Percentiles rank a stretch among this genome's conserved stretches.
phyloP scores from a whole-genome alignment of 35 echinoderm and acorn worm species.

The Anneissia japonica region DNA sequence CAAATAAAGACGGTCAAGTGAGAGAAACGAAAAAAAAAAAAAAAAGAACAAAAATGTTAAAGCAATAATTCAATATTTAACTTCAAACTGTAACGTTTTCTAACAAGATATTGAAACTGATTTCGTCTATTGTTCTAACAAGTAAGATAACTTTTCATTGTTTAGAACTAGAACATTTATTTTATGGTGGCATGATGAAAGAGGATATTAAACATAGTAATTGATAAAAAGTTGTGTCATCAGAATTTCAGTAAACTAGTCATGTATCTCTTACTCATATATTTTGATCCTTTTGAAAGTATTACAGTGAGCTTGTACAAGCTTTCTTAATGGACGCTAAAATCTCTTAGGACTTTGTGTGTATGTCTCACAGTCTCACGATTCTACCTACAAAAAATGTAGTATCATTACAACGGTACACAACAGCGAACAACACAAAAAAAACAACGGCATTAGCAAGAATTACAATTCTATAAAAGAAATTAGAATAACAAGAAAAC shows the following conservation, averaged over 20 bases:
- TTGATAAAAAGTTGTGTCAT: background rate
- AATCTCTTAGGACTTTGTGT: background rate
- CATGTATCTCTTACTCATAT: background rate
- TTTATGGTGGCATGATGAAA: background rate
- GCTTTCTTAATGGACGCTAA: background rate
- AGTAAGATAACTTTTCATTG: too few species aligned
- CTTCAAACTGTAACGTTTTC: too few species aligned
- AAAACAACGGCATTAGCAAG: background rate
- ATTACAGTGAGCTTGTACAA: background rate
- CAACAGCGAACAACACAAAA: background rate
- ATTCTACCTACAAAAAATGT: background rate
- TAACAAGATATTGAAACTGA: too few species aligned
- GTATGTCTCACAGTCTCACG: background rate
- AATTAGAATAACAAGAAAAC: background rate
- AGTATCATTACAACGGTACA: background rate
- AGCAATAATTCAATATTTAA: too few species aligned
- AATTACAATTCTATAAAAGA: too few species aligned
- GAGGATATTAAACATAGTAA: background rate
- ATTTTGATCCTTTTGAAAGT: background rate
- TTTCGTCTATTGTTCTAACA: too few species aligned
- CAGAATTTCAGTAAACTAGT: background rate
- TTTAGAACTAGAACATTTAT: background rate
- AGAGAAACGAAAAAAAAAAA: too few species aligned
- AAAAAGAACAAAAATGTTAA: too few species aligned
- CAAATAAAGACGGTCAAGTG: too few species aligned